These are phyloP conservation scores for Oxytorus armatus DNA, from an alignment of 2,888 invertebrate genomes.

Conservation along the genomic window DNA sequence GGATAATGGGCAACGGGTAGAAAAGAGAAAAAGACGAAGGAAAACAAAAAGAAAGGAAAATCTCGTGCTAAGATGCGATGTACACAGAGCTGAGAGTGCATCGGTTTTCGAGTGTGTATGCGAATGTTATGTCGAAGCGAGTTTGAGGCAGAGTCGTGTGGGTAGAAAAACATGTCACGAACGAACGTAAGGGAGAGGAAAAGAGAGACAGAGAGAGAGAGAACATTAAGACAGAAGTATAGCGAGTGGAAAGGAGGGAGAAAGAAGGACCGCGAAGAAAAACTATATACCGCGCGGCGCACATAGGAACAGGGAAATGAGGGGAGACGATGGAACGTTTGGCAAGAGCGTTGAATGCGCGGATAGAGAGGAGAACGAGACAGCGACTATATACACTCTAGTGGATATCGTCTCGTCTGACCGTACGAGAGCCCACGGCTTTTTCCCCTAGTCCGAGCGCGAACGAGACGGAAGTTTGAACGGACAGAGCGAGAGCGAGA, in stretches of 20 bases:
- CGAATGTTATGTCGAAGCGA: background rate
- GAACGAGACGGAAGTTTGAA: slow-evolving; percentile 21
- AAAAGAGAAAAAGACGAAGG: slow-evolving; percentile 36
- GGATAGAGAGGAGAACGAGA: slow-evolving; percentile 45
- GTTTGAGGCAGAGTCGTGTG: slow-evolving; percentile 22
- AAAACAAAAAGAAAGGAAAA: slow-evolving; percentile 49
- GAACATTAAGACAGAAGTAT: slow-evolving; percentile 12
- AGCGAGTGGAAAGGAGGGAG: slow-evolving; percentile 23
- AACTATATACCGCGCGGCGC: slow-evolving; percentile 10
- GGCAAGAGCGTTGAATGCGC: slow-evolving; percentile 54
- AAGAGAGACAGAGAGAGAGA: slow-evolving; percentile 8
- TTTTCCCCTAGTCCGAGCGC: slow-evolving; percentile 27
- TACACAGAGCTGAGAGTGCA: slow-evolving; percentile 36
- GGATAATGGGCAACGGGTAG: no score
- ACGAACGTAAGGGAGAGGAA: slow-evolving; percentile 51
- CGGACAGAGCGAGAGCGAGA: slow-evolving; percentile 1
- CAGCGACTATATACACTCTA: slow-evolving; percentile 43
- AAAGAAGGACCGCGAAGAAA: slow-evolving; percentile 35
- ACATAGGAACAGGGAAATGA: slow-evolving; percentile 37
- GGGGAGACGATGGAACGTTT: slow-evolving; percentile 50
- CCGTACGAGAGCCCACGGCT: slow-evolving; percentile 24
- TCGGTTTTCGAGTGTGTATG: slow-evolving; percentile 8
- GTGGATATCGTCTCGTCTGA: slow-evolving; percentile 41
- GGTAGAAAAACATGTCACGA: slow-evolving; percentile 37
- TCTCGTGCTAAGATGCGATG: slow-evolving; percentile 23